Base-by-base conservation (phyloP, 2,888 invertebrate species). In the Spatulosminthurus flaviceps region DNA sequence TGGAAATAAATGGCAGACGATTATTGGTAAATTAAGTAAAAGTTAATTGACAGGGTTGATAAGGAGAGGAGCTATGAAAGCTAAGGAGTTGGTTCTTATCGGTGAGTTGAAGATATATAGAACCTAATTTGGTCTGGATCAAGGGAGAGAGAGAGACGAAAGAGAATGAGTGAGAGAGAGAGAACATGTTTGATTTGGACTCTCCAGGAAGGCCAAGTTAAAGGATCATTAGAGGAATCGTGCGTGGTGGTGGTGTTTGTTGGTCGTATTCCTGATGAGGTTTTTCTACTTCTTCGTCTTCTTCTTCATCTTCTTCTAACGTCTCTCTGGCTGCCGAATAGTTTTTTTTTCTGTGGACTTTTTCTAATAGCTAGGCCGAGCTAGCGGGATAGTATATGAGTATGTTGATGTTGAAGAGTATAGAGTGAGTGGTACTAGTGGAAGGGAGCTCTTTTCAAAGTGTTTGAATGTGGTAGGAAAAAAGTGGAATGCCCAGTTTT, bases 401-500 rank as follows among this genome's bases (percentile, higher is more conserved):
- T n/a, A n/a, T n/a, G n/a, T n/a, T n/a, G n/a, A n/a, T n/a, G n/a
- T n/a, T n/a, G n/a, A n/a, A n/a, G n/a, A n/a, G n/a, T n/a, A n/a
- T n/a, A n/a, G n/a, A n/a, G n/a, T n/a, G n/a, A n/a, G n/a, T n/a
- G n/a, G n/a, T n/a, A n/a, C n/a, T n/a, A 34, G 5, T 34, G 34
- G 34, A 34, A 34, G 34, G 34, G 34, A 34, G 34, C 34, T 34
- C n/a, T n/a, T 41, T 41, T 41, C 41, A 41, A 13, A 13, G 41
- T 9, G 51, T 4, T 2, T 19, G 51, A 19, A 13, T 51, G 16
- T 13, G 67, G n/a, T n/a, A n/a, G 28, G 67, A 67, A 76, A 76
- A 76, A 76, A 76, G 67, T 76, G 76, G 76, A 76, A 76, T 76
- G 67, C 76, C 76, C 42, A 76, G 42, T 76, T 76, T 66, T 76